phyloP scores from a whole-genome alignment of 2,797 vertebrate genomes.

The Poecile montanus region DNA sequence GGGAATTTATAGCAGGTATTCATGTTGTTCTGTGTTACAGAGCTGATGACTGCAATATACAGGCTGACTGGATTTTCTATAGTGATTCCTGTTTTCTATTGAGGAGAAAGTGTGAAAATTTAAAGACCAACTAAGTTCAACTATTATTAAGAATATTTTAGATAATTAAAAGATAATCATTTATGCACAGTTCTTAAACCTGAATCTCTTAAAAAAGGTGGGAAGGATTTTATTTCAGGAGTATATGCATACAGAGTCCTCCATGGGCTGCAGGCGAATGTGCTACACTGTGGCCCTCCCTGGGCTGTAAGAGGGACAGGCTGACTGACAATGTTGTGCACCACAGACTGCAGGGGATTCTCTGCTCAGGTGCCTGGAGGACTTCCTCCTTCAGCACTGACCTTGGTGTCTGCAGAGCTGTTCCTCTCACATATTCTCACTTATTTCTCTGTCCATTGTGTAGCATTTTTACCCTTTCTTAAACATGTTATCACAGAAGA shows the following conservation, averaged over 20 bases:
- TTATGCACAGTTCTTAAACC: background rate
- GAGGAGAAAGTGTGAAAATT: background rate
- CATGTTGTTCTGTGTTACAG: background rate
- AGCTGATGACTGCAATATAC: background rate
- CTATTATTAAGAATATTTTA: background rate
- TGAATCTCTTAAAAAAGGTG: background rate
- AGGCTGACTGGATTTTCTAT: background rate
- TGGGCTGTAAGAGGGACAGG: background rate
- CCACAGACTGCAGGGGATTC: background rate
- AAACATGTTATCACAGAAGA: background rate
- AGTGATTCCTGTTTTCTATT: background rate
- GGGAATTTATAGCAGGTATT: background rate
- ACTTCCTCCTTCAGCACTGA: background rate
- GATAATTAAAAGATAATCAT: background rate
- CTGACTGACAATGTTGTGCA: background rate
- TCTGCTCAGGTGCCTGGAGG: background rate
- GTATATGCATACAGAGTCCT: background rate
- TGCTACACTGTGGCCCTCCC: accelerated
- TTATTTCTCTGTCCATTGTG: background rate
- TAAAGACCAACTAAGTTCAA: background rate
- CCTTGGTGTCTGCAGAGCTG: background rate
- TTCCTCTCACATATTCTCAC: background rate
- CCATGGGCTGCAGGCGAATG: accelerated
- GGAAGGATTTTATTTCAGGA: background rate
- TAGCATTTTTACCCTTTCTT: background rate